Base-by-base conservation (phyloP, 2,797 vertebrate species). In the Coilia nasus region DNA sequence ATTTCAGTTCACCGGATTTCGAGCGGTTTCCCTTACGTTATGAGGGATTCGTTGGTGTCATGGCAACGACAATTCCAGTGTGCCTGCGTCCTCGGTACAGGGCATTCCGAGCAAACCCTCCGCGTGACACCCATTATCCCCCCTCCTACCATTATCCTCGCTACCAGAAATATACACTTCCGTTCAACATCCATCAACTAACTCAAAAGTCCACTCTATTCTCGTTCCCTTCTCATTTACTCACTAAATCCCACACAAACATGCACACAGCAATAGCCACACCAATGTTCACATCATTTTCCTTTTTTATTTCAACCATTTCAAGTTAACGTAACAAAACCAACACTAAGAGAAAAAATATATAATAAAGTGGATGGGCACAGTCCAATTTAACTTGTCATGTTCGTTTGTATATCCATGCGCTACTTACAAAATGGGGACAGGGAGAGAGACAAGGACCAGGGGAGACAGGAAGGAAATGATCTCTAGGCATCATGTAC, bases 321-420 rank as follows among this genome's bases (percentile, higher is more conserved):
- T 89, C 93, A 90, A 94, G 87, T 92, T 92, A 90, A 87, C 92
- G 90, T 95, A 95, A 95, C 92, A 95, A 95, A 91, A 94, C 90
- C 85, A 89, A 88, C 71, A 88, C 87, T 90, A 90, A 85, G 88
- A 88, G 57, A 87, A 88, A 91, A 87, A 50, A 83, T 89, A 87
- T 31, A 83, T 80, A 62, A 85, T 88, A 54, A 84, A 47, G 44
- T 31, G 78, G 81, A 46, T 17, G 56, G 75, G 50, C 87, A 81
- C 85, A 86, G 78, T 28, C 67, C 81, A 14, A 1, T 62, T 81
- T 85, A 35, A 83, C 25, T 47, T 75, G 28, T 25, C 23, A 82
- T 62, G 50, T 83, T 83, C 80, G 82, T 84, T 67, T 83, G 59
- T 81, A 19, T 15, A 75, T 85, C 88, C 91, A 93, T 90, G 88